A percentile compares a stretch with the other conserved stretches of the same genome.
These are phyloP conservation scores for Oryzias celebensis DNA, from an alignment of 2,113 vertebrate genomes.

Conservation along the genomic window DNA sequence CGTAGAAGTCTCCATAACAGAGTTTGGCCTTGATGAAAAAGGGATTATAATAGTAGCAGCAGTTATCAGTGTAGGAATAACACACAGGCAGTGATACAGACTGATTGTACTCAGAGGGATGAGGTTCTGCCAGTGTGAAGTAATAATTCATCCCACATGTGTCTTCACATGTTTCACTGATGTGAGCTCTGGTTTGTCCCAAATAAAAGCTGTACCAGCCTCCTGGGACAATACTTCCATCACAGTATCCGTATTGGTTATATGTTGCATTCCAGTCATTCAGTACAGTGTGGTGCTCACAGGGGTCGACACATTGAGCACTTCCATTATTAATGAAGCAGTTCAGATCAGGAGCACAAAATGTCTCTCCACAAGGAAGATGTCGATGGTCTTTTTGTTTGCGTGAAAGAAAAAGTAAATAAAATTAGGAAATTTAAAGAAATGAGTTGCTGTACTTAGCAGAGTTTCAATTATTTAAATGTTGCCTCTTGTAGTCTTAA, in stretches of 20 bases:
- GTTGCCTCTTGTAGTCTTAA: too few relatives aligned
- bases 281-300: constrained; percentile 36
- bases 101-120: constrained; percentile 35
- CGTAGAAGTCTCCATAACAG: constrained; percentile 50
- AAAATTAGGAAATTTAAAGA: too few relatives aligned
- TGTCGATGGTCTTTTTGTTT: not conserved
- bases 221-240: not conserved
- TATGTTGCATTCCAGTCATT: constrained; percentile 51
- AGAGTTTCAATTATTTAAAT: too few relatives aligned
- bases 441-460: too few relatives aligned
- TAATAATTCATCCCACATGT: constrained; percentile 53
- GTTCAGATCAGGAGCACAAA: constrained; percentile 50
- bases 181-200: constrained; percentile 16
- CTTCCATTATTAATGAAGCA: constrained; percentile 22
- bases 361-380: not conserved
- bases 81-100: constrained; percentile 39
- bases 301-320: constrained; percentile 49
- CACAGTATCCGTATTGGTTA: constrained; percentile 41
- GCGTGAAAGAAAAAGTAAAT: not conserved
- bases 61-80: accelerated
- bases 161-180: constrained; percentile 47
- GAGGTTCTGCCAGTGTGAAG: constrained; percentile 30
- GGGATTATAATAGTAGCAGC: not conserved
- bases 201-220: constrained; percentile 63
- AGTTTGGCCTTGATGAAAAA: constrained; percentile 52